Evolutionary conservation across 1,140 invertebrate genomes (phyloP), one percentile per base, ranked within the genome.

Genomic region (Harlomillsia oculata): DNA sequence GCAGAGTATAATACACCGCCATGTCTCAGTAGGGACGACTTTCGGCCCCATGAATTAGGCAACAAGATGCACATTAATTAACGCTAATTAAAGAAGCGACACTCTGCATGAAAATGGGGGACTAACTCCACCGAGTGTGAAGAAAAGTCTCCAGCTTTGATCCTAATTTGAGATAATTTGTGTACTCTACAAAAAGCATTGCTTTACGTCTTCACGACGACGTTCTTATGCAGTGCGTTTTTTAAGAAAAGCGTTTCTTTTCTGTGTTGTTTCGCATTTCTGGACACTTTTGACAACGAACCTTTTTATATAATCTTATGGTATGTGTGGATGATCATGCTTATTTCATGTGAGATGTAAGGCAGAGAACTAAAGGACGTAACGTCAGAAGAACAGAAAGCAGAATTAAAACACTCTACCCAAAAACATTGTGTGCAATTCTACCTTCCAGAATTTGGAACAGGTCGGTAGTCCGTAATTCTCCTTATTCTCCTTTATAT

Each of bases 21-120:
- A 30, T 50, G 46, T 28, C 16, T 21, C 26, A 20, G 18, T n/a
- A n/a, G 21, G 40, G 32, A 52, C 32, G 40, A 36, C 37, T 34
- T 32, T 21, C 18, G 2, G 32, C 9, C 26, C 46, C 49, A 52
- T 52, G 49, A 52, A 52, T 52, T 52, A 52, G 18, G 29, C 37
- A 52, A 52, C 32, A 52, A 6, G 49, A 40, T 52, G 3, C 28
- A 18, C 49, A 52, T 52, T 39, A 52, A 52, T 52, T 52, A 52
- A 9, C 13, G 14, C 49, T 52, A 52, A 52, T 52, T 52, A 52
- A 52, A 52, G 32, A 39, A 52, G 49, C 37, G 36, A 39, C 49
- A 32, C 39, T 14, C 9, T 41, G 39, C n/a, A n/a, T n/a, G n/a
- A n/a, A n/a, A n/a, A n/a, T n/a, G 11, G 21, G 20, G 21, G n/a